Base-by-base conservation (phyloP, 1,140 invertebrate species). In the Drosophila tropicalis region DNA sequence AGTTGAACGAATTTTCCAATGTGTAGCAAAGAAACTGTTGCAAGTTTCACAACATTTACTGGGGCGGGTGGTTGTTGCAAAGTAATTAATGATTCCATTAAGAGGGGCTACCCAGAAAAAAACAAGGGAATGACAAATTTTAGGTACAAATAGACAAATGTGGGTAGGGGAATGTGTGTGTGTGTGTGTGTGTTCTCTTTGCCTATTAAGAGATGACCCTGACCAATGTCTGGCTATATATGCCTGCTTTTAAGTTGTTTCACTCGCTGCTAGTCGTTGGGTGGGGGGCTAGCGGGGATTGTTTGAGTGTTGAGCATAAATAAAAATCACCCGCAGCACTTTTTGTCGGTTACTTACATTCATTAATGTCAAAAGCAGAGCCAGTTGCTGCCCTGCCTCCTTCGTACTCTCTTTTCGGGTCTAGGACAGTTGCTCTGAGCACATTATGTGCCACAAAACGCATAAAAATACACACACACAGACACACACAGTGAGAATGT, bases 361-460 rank as follows among this genome's bases (percentile, higher is more conserved):
- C 83, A 87, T 87, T 87, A 87, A 87, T 87, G 83, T 87, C 83
- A 87, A 72, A 62, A 70, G 61, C 76, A 78, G 67, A 51, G 44
- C 44, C 57, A 64, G 64, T 54, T 44, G 51, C 63, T 15, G 69
- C 47, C 36, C 41, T 66, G 51, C 69, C 60, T 67, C 47, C 69
- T 39, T 47, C 71, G 1, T 3, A 0, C 12, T 39, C 36, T 13
- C 60, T 70, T 58, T 79, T 65, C 3, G 10, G 36, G 73, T 81
- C 77, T 86, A 81, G 79, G 71, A 72, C 67, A 66, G 44, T 51
- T 70, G 62, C 72, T 63, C 67, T 67, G 57, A 78, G 79, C 84
- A 89, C 84, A 89, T 89, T 71, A 83, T 83, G 76, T 89, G 84
- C 76, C 84, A 32, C 80, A 80, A 55, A 89, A 89, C 80, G 85